Evolutionary conservation across 92 coral and sea anemone species (phyloP).

Genomic region (Epizoanthus ramosus): DNA sequence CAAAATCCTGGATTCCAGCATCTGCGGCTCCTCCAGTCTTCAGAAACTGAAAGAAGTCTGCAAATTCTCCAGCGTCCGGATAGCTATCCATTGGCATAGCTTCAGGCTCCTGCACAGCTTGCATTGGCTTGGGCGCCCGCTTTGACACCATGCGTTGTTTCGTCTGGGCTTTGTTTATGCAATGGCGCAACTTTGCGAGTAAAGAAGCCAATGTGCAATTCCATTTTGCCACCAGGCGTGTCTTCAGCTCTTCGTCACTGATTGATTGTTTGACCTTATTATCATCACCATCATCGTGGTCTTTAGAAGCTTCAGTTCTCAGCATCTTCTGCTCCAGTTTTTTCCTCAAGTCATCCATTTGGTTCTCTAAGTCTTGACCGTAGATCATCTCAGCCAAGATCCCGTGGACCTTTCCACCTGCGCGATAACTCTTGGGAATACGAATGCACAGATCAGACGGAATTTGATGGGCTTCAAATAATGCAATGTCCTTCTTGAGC

Average conservation of each 20-base stretch:
- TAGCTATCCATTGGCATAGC: conserved; percentile 66
- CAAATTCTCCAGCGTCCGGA: conserved; percentile 58
- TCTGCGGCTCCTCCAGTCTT: conserved; percentile 47
- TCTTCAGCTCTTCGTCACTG: conserved; percentile 55
- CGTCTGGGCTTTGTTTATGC: conserved; percentile 38
- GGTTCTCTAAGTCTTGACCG: conserved; percentile 55
- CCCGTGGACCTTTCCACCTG: conserved; percentile 45
- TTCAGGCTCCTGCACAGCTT: conserved; percentile 71
- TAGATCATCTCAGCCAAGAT: conserved; percentile 62
- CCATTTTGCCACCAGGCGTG: conserved; percentile 64
- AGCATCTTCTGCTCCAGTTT: conserved; percentile 48
- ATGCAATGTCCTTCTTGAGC: conserved; percentile 54
- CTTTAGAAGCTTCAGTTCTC: conserved; percentile 16
- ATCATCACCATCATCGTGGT: background rate
- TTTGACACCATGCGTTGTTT: conserved; percentile 39
- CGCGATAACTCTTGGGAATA: conserved; percentile 60
- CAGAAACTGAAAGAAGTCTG: conserved; percentile 53
- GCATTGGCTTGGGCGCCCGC: conserved; percentile 61
- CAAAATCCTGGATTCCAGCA: conserved; percentile 7
- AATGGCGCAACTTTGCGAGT: conserved; percentile 57
- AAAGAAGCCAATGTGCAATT: conserved; percentile 42
- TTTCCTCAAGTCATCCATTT: conserved; percentile 50
- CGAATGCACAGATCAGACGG: conserved; percentile 58
- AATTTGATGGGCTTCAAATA: conserved; percentile 51
- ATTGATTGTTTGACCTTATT: background rate